Conservation (phyloP, 2,888 invertebrate species). For the Choristoneura rosaceana region DNA sequence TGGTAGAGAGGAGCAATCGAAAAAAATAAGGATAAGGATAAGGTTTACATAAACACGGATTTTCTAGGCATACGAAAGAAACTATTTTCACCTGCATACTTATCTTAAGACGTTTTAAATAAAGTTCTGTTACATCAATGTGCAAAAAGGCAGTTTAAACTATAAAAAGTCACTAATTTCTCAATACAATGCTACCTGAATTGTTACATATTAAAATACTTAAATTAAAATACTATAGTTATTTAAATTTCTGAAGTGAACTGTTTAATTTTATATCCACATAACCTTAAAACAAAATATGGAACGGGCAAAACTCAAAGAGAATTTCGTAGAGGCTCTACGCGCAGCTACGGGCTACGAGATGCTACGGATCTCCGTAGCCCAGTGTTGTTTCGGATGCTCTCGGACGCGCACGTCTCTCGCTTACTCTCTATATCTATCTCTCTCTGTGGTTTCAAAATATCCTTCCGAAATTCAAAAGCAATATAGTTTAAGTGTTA, state of each 20-base stretch:
- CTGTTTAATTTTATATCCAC: not conserved
- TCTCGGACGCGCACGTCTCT: constrained; percentile 49
- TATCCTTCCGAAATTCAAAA: constrained; percentile 42
- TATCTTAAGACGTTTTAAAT: too few species aligned
- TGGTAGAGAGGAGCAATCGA: too few species aligned
- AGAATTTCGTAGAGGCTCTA: constrained; percentile 44
- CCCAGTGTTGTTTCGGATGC: constrained; percentile 46
- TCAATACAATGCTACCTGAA: too few species aligned
- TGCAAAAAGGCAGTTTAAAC: too few species aligned
- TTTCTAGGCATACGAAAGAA: too few species aligned
- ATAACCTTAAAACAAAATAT: not conserved
- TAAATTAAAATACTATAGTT: not conserved
- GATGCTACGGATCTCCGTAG: constrained; percentile 47
- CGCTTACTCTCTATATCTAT: constrained; percentile 48
- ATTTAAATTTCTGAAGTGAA: not conserved
- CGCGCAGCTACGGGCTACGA: constrained; percentile 51
- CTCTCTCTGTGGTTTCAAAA: constrained; percentile 42
- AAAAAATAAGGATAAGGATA: too few species aligned
- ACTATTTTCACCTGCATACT: too few species aligned
- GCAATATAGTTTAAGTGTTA: constrained; percentile 37
- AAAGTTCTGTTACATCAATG: too few species aligned
- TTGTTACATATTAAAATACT: not conserved
- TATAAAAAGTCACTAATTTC: too few species aligned
- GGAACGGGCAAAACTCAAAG: constrained; percentile 4
- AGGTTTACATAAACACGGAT: too few species aligned